A percentile compares a stretch with the other conserved stretches of the same genome.
These are phyloP conservation scores for Amphiprion ocellaris DNA, from an alignment of 2,113 vertebrate species.

Conservation along the genomic window DNA sequence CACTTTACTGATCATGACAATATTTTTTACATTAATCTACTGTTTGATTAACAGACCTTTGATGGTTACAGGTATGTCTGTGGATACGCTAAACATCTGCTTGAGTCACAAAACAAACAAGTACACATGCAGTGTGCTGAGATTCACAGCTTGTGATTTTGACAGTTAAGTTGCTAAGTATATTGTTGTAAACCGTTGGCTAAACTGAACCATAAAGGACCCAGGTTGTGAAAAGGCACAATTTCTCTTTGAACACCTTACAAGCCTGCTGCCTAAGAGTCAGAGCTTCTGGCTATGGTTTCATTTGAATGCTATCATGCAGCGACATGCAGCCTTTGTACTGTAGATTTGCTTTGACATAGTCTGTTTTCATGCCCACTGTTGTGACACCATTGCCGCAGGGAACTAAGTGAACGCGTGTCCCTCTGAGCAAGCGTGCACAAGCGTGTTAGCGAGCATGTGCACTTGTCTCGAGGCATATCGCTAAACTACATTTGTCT, in stretches of 20 bases:
- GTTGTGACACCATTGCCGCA: conserved; percentile 53
- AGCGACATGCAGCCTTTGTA: conserved; percentile 25
- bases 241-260: not conserved
- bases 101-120: not conserved
- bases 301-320: conserved; percentile 28
- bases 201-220: not conserved
- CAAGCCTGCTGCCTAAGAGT: conserved; percentile 6
- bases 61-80: no score
- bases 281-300: not conserved
- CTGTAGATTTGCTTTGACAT: conserved; percentile 49
- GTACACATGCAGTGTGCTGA: not conserved
- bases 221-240: not conserved
- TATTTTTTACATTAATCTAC: not conserved
- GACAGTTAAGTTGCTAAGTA: not conserved
- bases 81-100: no score
- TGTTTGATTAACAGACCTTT: no score
- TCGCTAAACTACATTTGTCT: conserved; percentile 32
- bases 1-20: not conserved
- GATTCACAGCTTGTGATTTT: not conserved
- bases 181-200: not conserved
- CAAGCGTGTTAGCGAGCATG: not conserved
- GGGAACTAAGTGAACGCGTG: conserved; percentile 18
- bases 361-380: conserved; percentile 45
- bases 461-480: conserved; percentile 35
- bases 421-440: conserved; percentile 20